phyloP scores from a whole-genome alignment of 23 tunicate genomes.

The Clavelina lepadiformis region DNA sequence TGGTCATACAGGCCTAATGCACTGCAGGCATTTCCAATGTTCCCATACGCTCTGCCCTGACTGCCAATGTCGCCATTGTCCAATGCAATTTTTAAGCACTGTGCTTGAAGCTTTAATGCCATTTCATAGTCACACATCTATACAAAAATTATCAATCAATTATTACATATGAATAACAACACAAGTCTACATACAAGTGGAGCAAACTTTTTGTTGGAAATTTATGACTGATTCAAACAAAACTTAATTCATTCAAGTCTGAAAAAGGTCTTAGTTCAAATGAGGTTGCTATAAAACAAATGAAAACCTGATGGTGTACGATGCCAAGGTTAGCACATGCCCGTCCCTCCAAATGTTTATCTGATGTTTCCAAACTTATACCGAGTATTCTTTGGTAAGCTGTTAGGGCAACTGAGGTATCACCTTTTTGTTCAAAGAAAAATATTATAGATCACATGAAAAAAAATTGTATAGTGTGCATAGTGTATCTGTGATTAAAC shows the following conservation, averaged over 20 bases:
- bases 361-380: conserved; percentile 28
- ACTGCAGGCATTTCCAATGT: conserved; percentile 81
- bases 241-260: no score
- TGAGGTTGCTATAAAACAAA: not conserved
- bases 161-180: not conserved
- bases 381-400: conserved; percentile 58
- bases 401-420: conserved; percentile 18
- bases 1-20: conserved; percentile 74
- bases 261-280: not conserved
- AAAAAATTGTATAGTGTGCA: no score
- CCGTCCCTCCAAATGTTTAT: conserved; percentile 49
- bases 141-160: not conserved
- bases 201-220: not conserved
- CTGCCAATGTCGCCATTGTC: conserved; percentile 33
- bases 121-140: conserved; percentile 60
- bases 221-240: no score
- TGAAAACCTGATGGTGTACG: conserved; percentile 69
- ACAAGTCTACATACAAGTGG: not conserved
- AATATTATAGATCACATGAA: no score
- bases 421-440: no score
- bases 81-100: conserved; percentile 25
- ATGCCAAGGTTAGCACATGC: conserved; percentile 71
- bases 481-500: no score
- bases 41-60: conserved; percentile 83
- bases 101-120: conserved; percentile 61